Conservation (phyloP, 2,113 vertebrate species). For the Psilopogon haemacephalus region DNA sequence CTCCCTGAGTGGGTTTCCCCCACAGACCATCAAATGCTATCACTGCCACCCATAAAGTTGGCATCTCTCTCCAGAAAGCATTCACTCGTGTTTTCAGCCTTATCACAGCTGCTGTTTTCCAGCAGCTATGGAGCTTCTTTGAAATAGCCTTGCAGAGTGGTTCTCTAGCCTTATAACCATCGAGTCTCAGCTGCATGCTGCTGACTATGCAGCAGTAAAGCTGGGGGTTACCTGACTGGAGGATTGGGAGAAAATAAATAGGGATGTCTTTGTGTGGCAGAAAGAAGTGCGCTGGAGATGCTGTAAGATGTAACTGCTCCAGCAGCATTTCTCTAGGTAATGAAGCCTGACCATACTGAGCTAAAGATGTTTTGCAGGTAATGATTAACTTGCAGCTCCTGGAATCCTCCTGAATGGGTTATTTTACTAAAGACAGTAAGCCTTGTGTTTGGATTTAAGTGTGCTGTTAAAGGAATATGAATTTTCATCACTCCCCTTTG, state of each 20-base stretch:
- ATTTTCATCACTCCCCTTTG: neutral
- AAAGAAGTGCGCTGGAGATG: neutral
- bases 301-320: neutral
- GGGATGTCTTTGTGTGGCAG: neutral
- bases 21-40: neutral
- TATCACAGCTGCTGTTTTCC: neutral
- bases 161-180: neutral
- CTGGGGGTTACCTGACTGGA: neutral
- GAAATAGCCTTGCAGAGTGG: neutral
- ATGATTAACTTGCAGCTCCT: neutral
- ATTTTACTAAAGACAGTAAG: neutral
- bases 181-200: neutral
- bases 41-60: neutral
- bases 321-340: neutral
- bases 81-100: neutral
- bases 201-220: neutral
- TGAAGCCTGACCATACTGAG: neutral
- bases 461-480: neutral
- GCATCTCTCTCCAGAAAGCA: neutral
- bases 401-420: neutral
- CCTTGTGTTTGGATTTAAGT: neutral
- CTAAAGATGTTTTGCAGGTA: neutral
- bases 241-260: neutral
- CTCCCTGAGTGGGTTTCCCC: neutral
- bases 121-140: slow-evolving; percentile 50